Percentiles rank a stretch among this genome's conserved stretches.
Conservation (phyloP, 2,797 vertebrate species). For the Aldrovandia affinis region DNA sequence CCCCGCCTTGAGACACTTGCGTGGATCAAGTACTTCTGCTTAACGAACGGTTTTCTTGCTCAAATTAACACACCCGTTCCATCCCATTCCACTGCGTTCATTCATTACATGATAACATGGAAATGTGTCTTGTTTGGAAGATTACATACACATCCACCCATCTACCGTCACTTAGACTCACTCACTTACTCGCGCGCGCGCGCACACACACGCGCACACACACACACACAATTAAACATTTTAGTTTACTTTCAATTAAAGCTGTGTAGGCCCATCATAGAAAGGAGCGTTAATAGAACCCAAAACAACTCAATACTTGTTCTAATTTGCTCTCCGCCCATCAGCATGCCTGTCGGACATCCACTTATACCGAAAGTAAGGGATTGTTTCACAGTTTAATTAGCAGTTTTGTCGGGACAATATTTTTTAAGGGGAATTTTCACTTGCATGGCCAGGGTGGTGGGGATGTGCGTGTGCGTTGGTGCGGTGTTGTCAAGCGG, state of each 20-base stretch:
- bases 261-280: not conserved
- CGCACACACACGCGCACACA: not conserved
- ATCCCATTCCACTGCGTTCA: too few species aligned
- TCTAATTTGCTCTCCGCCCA: not conserved
- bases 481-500: not conserved
- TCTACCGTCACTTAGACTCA: too few species aligned
- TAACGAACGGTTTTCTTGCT: constrained; percentile 8
- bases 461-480: not conserved
- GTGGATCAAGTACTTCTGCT: constrained; percentile 1
- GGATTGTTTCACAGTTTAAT: not conserved
- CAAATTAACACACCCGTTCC: not conserved
- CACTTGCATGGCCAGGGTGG: not conserved
- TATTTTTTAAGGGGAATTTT: not conserved
- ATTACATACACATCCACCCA: too few species aligned
- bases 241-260: not conserved
- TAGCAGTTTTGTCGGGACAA: not conserved
- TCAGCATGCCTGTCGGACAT: not conserved
- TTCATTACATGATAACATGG: too few species aligned
- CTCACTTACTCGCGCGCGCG: not conserved
- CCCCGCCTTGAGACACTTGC: not conserved
- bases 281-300: not conserved
- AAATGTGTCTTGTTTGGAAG: too few species aligned
- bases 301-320: constrained; percentile 5
- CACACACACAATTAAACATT: not conserved
- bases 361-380: not conserved